phyloP scores from a whole-genome alignment of 2,113 vertebrate species.

The Cyanoramphus novaezelandiae region DNA sequence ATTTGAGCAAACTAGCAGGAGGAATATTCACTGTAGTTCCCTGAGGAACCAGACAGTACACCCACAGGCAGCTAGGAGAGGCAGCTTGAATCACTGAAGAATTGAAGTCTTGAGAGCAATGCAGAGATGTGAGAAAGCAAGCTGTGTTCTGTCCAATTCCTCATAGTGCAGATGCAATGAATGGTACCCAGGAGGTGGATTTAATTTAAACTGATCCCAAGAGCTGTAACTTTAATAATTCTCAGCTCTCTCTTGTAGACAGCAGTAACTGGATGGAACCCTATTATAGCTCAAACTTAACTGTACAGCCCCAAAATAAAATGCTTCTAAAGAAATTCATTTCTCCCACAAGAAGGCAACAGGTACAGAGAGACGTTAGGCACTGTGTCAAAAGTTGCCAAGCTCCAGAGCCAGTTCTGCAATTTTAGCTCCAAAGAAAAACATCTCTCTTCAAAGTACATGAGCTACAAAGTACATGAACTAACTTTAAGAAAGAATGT shows the following conservation, averaged over 20 bases:
- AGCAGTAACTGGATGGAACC: background rate
- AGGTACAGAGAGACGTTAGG: background rate
- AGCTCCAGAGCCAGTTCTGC: background rate
- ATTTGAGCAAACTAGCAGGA: background rate
- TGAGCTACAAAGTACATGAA: background rate
- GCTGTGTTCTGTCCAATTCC: background rate
- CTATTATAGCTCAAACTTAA: background rate
- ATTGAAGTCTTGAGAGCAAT: background rate
- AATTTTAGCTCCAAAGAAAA: background rate
- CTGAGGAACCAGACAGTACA: background rate
- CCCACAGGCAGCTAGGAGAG: background rate
- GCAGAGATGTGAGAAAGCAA: background rate
- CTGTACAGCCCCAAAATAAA: background rate
- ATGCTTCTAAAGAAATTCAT: background rate
- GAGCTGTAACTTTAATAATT: background rate
- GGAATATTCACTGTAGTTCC: background rate
- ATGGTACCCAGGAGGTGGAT: background rate
- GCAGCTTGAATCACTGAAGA: background rate
- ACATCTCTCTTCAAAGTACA: background rate
- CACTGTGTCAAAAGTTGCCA: background rate
- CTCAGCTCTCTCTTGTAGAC: background rate
- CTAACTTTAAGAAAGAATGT: constrained; percentile 17
- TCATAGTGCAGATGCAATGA: background rate
- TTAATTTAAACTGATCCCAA: background rate
- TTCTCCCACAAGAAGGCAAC: background rate